phyloP scores from a whole-genome alignment of 2,888 invertebrate genomes.

The Frankliniella fusca region DNA sequence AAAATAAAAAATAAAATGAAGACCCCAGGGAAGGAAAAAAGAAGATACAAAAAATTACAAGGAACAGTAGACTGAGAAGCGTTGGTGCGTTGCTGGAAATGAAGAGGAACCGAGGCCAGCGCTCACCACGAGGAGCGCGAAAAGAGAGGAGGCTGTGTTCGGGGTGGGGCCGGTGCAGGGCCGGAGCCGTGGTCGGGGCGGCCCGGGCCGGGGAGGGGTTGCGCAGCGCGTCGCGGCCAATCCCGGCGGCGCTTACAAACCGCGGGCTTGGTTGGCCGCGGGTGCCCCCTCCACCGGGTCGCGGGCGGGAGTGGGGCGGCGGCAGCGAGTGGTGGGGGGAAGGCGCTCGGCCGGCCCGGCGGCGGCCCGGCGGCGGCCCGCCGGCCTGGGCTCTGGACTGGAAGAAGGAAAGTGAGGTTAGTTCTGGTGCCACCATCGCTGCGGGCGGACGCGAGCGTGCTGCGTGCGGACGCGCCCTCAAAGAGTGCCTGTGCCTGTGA shows the following conservation, averaged over 20 bases:
- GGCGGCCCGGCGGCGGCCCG: background rate
- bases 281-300: background rate
- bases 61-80: background rate
- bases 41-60: background rate
- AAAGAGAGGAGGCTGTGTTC: no score
- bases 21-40: background rate
- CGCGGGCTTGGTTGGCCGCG: slow-evolving; percentile 10
- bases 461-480: background rate
- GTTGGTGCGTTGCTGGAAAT: background rate
- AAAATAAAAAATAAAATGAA: background rate
- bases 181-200: no score
- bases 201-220: background rate
- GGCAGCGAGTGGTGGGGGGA: background rate
- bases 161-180: background rate
- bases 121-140: background rate
- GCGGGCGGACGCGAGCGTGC: background rate
- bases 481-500: background rate
- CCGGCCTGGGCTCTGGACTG: background rate
- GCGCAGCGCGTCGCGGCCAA: background rate
- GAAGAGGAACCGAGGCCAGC: background rate
- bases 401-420: background rate
- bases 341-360: background rate
- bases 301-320: background rate
- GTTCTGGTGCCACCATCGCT: background rate
- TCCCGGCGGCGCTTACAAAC: background rate